Conservation (phyloP, 2,888 invertebrate species). For the Himalopsyche kuldschensis region DNA sequence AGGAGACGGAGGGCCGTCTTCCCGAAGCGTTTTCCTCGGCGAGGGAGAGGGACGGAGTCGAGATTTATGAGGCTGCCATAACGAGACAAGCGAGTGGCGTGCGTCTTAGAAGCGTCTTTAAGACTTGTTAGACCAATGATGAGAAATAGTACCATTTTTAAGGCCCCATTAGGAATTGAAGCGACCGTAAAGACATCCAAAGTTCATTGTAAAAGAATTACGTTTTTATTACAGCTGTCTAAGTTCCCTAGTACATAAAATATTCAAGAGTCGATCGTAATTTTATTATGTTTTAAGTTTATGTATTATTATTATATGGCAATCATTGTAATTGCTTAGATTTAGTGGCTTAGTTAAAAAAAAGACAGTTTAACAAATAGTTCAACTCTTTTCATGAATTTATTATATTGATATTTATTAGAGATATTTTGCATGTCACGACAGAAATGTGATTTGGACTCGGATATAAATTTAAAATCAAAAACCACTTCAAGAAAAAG, state of each 20-base stretch:
- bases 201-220: constrained; percentile 4
- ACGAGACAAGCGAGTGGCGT: constrained; percentile 47
- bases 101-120: constrained; percentile 35
- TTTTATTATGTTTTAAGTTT: not conserved
- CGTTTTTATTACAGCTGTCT: not conserved
- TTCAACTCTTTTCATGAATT: too few relatives aligned
- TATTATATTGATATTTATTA: too few relatives aligned
- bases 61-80: constrained; percentile 58
- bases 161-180: constrained; percentile 34
- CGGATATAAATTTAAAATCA: too few relatives aligned
- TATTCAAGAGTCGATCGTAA: not conserved
- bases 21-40: not conserved
- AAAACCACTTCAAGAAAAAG: too few relatives aligned
- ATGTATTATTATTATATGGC: too few relatives aligned
- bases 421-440: too few relatives aligned
- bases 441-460: too few relatives aligned
- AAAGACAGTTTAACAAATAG: too few relatives aligned
- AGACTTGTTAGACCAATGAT: constrained; percentile 35
- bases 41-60: constrained; percentile 30
- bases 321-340: too few relatives aligned
- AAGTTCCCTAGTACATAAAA: not conserved
- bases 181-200: not conserved
- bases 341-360: too few relatives aligned
- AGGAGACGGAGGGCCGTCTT: constrained; percentile 40
- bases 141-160: constrained; percentile 39